Conservation (phyloP, 2,888 invertebrate genomes). For the Fragum whitleyi region DNA sequence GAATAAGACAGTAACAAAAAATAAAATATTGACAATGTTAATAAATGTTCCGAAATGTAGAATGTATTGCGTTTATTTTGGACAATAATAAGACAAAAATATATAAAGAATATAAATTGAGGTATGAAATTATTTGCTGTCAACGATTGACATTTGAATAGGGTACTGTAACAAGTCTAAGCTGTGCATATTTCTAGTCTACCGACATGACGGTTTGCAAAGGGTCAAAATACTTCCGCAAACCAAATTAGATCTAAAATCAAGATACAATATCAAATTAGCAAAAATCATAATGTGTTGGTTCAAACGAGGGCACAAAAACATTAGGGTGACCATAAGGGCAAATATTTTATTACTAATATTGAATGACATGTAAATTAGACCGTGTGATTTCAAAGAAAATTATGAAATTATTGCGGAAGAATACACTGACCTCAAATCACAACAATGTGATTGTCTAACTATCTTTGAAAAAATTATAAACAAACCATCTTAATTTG, state of each 20-base stretch:
- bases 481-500: not conserved
- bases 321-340: no score
- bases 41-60: no score
- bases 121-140: no score
- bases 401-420: conserved; percentile 37
- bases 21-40: no score
- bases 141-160: no score
- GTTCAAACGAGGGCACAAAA: no score
- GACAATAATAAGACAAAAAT: no score
- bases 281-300: no score
- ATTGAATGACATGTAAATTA: not conserved
- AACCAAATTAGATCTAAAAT: not conserved
- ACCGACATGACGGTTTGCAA: not conserved
- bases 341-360: no score
- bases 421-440: conserved; percentile 47
- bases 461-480: not conserved
- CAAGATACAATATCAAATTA: not conserved
- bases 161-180: not conserved
- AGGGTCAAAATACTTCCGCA: not conserved
- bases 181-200: not conserved
- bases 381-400: not conserved
- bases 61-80: no score
- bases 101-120: no score
- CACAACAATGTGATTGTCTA: conserved; percentile 58
- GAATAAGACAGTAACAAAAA: no score